These are phyloP conservation scores for Cynodonichthys magdalenae DNA, from an alignment of 2,797 vertebrate species.

Conservation along the genomic window DNA sequence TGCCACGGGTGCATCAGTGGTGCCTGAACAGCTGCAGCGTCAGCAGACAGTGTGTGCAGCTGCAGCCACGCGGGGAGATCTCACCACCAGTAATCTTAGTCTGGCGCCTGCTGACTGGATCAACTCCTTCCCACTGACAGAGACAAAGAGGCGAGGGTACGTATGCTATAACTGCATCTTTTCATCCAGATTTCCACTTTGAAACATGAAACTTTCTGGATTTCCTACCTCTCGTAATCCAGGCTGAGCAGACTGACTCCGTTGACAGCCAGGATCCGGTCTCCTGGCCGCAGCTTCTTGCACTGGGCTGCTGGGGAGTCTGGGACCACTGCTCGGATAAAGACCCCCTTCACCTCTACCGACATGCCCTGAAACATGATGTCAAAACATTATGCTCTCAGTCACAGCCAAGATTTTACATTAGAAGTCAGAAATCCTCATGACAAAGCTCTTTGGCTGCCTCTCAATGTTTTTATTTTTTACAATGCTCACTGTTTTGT, in stretches of 20 bases:
- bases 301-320: slow-evolving; percentile 79
- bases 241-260: slow-evolving; percentile 78
- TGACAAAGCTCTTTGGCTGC: too few relatives aligned
- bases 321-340: slow-evolving; percentile 79
- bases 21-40: slow-evolving; percentile 3
- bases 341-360: slow-evolving; percentile 74
- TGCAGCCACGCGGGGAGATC: slow-evolving; percentile 59
- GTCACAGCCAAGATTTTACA: too few relatives aligned
- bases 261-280: slow-evolving; percentile 83
- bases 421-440: too few relatives aligned
- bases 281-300: slow-evolving; percentile 73
- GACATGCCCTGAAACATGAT: slow-evolving; percentile 65
- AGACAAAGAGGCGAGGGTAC: slow-evolving; percentile 8
- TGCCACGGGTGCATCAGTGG: slow-evolving; percentile 20
- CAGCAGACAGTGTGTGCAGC: slow-evolving; percentile 56
- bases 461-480: too few relatives aligned
- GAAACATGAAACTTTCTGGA: neutral
- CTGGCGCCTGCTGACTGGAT: slow-evolving; percentile 78
- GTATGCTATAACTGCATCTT: neutral
- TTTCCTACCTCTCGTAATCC: slow-evolving; percentile 74
- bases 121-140: slow-evolving; percentile 76
- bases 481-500: too few relatives aligned
- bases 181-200: too few relatives aligned
- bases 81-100: slow-evolving; percentile 75
- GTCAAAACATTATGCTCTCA: neutral